Conservation (phyloP, 1,140 invertebrate genomes). For the Trachymyrmex septentrionalis region DNA sequence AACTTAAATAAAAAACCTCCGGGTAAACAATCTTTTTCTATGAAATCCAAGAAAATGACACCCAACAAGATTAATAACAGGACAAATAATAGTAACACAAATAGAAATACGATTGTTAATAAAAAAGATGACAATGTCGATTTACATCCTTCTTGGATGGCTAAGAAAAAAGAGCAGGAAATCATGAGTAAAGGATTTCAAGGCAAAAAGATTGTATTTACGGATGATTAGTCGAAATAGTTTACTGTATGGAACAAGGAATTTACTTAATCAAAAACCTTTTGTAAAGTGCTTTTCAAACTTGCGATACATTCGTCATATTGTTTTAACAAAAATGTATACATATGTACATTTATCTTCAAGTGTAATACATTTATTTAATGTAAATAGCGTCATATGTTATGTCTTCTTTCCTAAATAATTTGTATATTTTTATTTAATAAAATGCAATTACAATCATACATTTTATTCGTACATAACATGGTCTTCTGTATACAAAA, state of each 20-base stretch:
- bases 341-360: slow-evolving; percentile 51
- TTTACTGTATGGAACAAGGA: not conserved
- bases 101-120: not conserved
- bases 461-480: not conserved
- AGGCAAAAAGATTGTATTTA: slow-evolving; percentile 83
- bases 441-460: slow-evolving; percentile 10
- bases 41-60: not conserved
- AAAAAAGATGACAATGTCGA: slow-evolving; percentile 55
- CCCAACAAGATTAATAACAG: not conserved
- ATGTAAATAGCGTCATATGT: slow-evolving; percentile 12
- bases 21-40: not conserved
- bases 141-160: slow-evolving; percentile 86
- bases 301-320: not conserved
- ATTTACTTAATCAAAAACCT: slow-evolving; percentile 7
- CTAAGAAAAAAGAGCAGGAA: slow-evolving; percentile 82
- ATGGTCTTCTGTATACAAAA: not conserved
- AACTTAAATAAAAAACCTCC: not conserved
- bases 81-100: slow-evolving; percentile 24
- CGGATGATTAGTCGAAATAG: slow-evolving; percentile 65
- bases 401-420: slow-evolving; percentile 3
- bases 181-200: slow-evolving; percentile 80
- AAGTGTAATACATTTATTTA: slow-evolving; percentile 12
- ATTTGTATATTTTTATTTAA: slow-evolving; percentile 10
- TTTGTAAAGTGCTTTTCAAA: not conserved
- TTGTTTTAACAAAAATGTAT: slow-evolving; percentile 31